Evolutionary conservation across 2,888 invertebrate genomes (phyloP), one percentile per base, ranked within the genome.

Genomic region (Cataglyphis albicans): DNA sequence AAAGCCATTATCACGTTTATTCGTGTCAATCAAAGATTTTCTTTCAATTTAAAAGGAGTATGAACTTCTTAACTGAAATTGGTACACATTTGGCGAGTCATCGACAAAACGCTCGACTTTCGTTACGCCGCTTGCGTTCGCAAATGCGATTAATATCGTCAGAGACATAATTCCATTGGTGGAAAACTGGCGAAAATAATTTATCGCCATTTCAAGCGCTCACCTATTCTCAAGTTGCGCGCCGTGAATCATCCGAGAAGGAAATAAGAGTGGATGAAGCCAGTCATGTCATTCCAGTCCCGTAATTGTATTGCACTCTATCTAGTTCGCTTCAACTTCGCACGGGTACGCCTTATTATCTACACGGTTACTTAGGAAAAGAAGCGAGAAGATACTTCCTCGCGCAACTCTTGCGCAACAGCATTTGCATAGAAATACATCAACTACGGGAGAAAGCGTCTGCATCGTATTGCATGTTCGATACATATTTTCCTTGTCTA

Each of bases 211-310:
- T 44, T 35, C 44, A 35, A 7, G 59, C 12, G 18, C 32, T 57
- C 72, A 78, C 32, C 72, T 41, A 44, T 35, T 70, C 41, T 59
- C 59, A 35, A 72, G 59, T 48, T 80, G 59, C 35, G 44, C 72
- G 59, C 18, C 35, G 72, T 80, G 78, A 80, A 80, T 80, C 78
- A 80, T 80, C 70, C 57, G 35, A 25, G 44, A 80, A 72, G 25
- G 25, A 59, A 80, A 80, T 80, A 80, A 80, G 72, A 80, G 72
- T 80, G 70, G 72, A 80, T 80, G 78, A 80, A 80, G 78, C 78
- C 72, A 59, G 78, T 78, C 70, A 68, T 70, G 57, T 57, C 70
- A 78, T 78, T 59, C 29, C 57, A 78, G 78, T 48, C 72, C 5
- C 21, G 78, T 80, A 78, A 80, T 80, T 72, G 78, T 72, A 61